These are phyloP conservation scores for Drosophila bunnanda DNA, from an alignment of 2,888 invertebrate genomes.

Conservation along the genomic window DNA sequence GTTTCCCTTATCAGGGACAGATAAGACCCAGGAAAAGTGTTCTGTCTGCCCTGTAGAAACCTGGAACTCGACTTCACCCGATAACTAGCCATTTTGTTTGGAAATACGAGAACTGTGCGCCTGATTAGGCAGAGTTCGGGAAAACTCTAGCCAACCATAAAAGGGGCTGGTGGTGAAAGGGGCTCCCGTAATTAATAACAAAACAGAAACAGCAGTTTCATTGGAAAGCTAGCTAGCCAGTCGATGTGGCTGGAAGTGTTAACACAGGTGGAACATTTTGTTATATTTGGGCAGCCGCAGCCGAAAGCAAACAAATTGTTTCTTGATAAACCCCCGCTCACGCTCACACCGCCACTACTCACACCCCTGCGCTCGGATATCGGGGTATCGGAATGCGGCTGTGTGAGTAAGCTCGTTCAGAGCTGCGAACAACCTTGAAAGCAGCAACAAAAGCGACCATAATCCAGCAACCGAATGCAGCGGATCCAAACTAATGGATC, in stretches of 20 bases:
- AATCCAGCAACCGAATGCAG: constrained; percentile 44
- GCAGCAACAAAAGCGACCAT: constrained; percentile 54
- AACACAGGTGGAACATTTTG: constrained; percentile 45
- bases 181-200: constrained; percentile 48
- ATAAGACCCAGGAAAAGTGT: constrained; percentile 52
- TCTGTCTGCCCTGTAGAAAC: constrained; percentile 1
- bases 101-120: constrained; percentile 9
- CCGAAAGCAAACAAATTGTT: constrained; percentile 53
- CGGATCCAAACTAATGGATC: constrained; percentile 28
- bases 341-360: constrained; percentile 4
- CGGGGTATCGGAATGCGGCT: constrained; percentile 45
- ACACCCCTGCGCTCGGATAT: constrained; percentile 1
- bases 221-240: constrained; percentile 49
- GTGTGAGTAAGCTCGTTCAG: constrained; percentile 45
- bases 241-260: constrained; percentile 28
- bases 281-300: constrained; percentile 49
- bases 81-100: constrained; percentile 13
- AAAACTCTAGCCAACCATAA: constrained; percentile 12
- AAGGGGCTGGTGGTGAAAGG: constrained; percentile 15
- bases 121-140: constrained; percentile 8
- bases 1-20: constrained; percentile 57
- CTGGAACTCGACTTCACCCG: constrained; percentile 13
- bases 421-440: constrained; percentile 69
- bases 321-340: constrained; percentile 60
- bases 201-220: constrained; percentile 44